Conservation (phyloP, 2,113 vertebrate genomes). For the Myodes glareolus region DNA sequence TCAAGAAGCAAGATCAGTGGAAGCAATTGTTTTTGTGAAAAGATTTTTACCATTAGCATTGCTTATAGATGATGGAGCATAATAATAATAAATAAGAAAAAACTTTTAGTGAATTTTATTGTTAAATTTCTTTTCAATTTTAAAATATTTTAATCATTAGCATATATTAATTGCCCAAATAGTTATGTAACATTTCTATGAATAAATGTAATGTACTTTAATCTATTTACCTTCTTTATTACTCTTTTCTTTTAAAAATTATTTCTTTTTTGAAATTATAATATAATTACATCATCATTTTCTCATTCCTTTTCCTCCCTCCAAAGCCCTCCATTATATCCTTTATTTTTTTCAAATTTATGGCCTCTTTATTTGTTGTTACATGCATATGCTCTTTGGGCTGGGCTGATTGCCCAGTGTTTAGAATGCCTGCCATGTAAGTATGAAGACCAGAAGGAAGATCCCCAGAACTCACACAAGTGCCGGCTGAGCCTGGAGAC, state of each 20-base stretch:
- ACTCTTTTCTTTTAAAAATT: not conserved
- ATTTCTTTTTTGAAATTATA: not conserved
- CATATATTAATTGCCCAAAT: not conserved
- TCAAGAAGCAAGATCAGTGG: not conserved
- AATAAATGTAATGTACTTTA: not conserved
- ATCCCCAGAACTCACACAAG: not conserved
- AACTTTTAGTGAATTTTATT: slow-evolving; percentile 40
- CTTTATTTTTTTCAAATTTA: not conserved
- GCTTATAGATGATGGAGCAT: slow-evolving; percentile 18
- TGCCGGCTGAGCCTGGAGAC: not conserved
- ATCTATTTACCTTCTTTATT: not conserved
- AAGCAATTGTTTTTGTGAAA: not conserved
- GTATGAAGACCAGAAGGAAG: not conserved
- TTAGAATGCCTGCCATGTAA: not conserved
- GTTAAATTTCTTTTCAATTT: not conserved
- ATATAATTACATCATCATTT: not conserved
- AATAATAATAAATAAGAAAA: slow-evolving; percentile 24
- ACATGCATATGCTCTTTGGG: not conserved
- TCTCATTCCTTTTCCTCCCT: not conserved
- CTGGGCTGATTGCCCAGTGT: too few relatives aligned
- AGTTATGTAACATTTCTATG: not conserved
- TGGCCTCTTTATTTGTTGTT: not conserved
- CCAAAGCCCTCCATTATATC: not conserved
- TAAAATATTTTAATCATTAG: not conserved
- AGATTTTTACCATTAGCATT: slow-evolving; percentile 33